Evolutionary conservation across 2,797 vertebrate genomes (phyloP).

Genomic region (Dryobates pubescens): DNA sequence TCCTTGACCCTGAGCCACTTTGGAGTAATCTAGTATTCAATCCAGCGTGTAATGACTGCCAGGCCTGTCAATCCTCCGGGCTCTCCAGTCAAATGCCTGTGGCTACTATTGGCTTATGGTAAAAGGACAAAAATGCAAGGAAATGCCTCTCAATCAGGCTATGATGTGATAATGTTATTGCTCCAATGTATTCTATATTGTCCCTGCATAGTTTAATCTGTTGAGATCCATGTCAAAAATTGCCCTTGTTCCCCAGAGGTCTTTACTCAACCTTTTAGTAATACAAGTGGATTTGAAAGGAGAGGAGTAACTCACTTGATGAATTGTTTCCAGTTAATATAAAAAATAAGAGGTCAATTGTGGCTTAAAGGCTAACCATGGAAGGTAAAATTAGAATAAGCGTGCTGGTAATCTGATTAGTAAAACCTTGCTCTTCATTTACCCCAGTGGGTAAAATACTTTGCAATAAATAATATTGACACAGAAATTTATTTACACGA

Average conservation of each 20-base stretch:
- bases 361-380: constrained; percentile 59
- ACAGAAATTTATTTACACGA: constrained; percentile 64
- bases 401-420: constrained; percentile 60
- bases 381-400: constrained; percentile 72
- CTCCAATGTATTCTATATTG: constrained; percentile 84
- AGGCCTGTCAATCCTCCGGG: constrained; percentile 97
- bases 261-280: constrained; percentile 81
- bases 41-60: constrained; percentile 99
- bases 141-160: constrained; percentile 85
- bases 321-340: constrained; percentile 81
- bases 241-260: constrained; percentile 82
- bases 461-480: constrained; percentile 68
- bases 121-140: constrained; percentile 84
- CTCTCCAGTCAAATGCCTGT: constrained; percentile 90
- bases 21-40: constrained; percentile 99
- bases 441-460: constrained; percentile 54
- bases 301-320: constrained; percentile 77
- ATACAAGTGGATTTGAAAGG: constrained; percentile 80
- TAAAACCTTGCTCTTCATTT: constrained; percentile 51
- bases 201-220: constrained; percentile 85
- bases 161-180: constrained; percentile 86
- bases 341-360: constrained; percentile 74
- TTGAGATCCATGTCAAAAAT: constrained; percentile 86
- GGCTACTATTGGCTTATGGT: constrained; percentile 87
- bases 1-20: constrained; percentile 99